A percentile compares a stretch with the other conserved stretches of the same genome.
Conservation (phyloP, 2,113 vertebrate genomes). For the Theropithecus gelada region DNA sequence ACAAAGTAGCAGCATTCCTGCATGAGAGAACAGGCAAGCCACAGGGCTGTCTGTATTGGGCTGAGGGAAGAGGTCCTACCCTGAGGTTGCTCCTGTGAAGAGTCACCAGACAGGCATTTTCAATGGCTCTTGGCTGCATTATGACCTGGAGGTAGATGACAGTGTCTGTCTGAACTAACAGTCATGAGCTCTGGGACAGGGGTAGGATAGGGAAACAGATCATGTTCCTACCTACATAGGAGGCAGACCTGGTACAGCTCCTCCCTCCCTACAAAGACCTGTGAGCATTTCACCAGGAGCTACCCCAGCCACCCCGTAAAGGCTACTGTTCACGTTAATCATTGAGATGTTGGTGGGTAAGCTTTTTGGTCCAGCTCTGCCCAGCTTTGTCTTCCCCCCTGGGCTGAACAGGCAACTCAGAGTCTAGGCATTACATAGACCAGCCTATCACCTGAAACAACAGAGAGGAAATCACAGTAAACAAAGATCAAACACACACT, state of each 20-base stretch:
- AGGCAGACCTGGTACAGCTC: neutral
- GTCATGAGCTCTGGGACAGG: too few relatives aligned
- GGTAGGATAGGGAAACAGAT: too few relatives aligned
- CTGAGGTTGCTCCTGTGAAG: neutral
- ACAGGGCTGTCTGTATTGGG: neutral
- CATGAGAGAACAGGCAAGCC: neutral
- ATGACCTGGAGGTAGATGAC: neutral
- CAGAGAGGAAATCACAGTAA: neutral
- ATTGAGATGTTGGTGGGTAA: neutral
- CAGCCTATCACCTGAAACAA: neutral
- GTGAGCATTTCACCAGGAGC: neutral
- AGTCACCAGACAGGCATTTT: neutral
- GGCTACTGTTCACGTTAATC: neutral
- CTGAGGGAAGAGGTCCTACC: neutral
- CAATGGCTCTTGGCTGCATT: neutral
- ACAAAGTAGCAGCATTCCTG: too few relatives aligned
- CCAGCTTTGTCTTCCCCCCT: neutral
- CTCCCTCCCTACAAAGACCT: neutral
- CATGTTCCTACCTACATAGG: too few relatives aligned
- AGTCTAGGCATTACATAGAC: neutral
- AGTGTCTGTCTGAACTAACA: too few relatives aligned
- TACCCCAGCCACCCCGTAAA: neutral
- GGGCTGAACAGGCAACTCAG: neutral
- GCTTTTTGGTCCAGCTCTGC: neutral
- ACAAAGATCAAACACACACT: neutral